Conservation (phyloP, 64 coral and sea anemone species). For the Exaiptasia diaphana region DNA sequence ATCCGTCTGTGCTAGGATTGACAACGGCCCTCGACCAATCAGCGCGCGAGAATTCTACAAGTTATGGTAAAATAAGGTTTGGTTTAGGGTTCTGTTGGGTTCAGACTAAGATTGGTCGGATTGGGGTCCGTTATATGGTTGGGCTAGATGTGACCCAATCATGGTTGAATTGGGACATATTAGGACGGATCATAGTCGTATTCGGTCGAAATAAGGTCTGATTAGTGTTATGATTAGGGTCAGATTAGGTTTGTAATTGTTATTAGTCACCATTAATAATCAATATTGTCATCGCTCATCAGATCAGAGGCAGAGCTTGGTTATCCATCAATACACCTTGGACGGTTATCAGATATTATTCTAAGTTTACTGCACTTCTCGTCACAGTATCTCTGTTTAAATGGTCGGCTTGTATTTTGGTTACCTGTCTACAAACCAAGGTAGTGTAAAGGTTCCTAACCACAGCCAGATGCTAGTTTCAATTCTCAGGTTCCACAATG, state of each 20-base stretch:
- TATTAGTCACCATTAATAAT: not conserved
- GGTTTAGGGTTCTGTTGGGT: too few species aligned
- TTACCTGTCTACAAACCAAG: constrained; percentile 65
- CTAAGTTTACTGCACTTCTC: constrained; percentile 60
- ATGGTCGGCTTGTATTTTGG: constrained; percentile 87
- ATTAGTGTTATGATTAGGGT: not conserved
- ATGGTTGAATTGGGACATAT: not conserved
- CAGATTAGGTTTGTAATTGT: not conserved
- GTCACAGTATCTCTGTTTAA: constrained; percentile 59
- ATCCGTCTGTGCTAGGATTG: too few species aligned
- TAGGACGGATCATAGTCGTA: not conserved
- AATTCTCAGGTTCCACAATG: not conserved
- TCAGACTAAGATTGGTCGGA: too few species aligned
- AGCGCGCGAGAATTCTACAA: too few species aligned
- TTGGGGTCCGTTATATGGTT: too few species aligned
- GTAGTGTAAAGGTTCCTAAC: constrained; percentile 4
- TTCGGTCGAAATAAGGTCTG: not conserved
- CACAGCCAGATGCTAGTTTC: not conserved
- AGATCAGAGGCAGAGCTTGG: not conserved
- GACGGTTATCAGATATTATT: constrained; percentile 70
- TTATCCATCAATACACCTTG: constrained; percentile 44
- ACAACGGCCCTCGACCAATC: too few species aligned
- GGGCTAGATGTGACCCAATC: not conserved
- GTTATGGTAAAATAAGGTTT: too few species aligned
- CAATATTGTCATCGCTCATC: not conserved